Evolutionary conservation across 2,888 invertebrate genomes (phyloP).

Genomic region (Trichopoda pennipes): DNA sequence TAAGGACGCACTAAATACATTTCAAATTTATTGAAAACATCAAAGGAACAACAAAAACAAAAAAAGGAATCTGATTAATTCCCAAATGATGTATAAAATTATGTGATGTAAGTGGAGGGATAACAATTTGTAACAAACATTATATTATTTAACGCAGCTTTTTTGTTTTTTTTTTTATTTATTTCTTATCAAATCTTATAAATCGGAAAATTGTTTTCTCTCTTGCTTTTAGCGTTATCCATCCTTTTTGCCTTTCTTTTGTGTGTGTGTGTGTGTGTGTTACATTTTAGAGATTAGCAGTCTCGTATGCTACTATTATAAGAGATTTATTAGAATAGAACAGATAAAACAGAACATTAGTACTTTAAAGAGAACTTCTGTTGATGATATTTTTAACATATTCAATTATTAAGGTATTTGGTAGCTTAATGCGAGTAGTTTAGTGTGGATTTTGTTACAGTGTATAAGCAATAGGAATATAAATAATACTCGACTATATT

Average conservation of each 20-base stretch:
- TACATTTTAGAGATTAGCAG: slow-evolving; percentile 33
- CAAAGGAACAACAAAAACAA: slow-evolving; percentile 38
- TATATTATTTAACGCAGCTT: slow-evolving; percentile 38
- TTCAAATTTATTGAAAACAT: slow-evolving; percentile 25
- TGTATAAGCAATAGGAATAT: no score
- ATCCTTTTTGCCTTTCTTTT: slow-evolving; percentile 3
- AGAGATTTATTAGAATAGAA: not conserved
- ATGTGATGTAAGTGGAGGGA: slow-evolving; percentile 61
- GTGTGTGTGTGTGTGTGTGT: slow-evolving; percentile 1
- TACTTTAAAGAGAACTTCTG: no score
- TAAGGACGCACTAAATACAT: slow-evolving; percentile 16
- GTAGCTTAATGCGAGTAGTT: no score
- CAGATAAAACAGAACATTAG: not conserved
- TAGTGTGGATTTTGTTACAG: no score
- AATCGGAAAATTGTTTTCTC: slow-evolving; percentile 70
- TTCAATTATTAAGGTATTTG: no score
- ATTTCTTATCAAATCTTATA: slow-evolving; percentile 69
- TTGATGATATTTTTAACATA: no score
- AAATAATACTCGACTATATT: no score
- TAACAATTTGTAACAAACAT: slow-evolving; percentile 63
- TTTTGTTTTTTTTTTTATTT: slow-evolving; percentile 59
- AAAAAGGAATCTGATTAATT: slow-evolving; percentile 51
- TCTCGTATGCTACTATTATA: slow-evolving; percentile 49
- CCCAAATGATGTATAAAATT: slow-evolving; percentile 57
- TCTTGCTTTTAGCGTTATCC: slow-evolving; percentile 14